These are phyloP conservation scores for Drosophila nikananu DNA, from an alignment of 1,140 invertebrate genomes.

Conservation along the genomic window DNA sequence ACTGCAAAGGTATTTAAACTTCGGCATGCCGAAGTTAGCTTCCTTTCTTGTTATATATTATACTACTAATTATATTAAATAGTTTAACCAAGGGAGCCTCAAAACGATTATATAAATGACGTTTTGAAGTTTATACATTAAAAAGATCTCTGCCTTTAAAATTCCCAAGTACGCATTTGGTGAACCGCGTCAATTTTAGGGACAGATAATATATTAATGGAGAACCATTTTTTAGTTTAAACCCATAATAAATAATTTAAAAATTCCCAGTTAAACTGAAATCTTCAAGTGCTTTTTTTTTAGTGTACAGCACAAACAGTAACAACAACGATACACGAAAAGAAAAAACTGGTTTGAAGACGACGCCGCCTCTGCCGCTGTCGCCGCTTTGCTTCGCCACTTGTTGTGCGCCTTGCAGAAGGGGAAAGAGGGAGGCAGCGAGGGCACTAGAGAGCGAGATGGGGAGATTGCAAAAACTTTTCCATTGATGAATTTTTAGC, in stretches of 20 bases:
- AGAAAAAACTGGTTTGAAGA: slow-evolving; percentile 75
- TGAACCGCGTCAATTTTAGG: no score
- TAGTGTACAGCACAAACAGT: slow-evolving; percentile 20
- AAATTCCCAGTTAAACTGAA: neutral
- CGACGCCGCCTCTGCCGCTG: slow-evolving; percentile 38
- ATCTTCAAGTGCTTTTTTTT: neutral
- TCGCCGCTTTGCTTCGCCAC: slow-evolving; percentile 46
- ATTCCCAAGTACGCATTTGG: neutral
- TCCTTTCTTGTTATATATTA: no score
- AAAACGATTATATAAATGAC: neutral
- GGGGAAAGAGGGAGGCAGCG: slow-evolving; percentile 22
- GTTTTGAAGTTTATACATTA: neutral
- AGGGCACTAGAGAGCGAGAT: slow-evolving; percentile 44
- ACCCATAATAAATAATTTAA: neutral
- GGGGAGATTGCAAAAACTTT: slow-evolving; percentile 74
- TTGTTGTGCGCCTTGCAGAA: slow-evolving; percentile 37
- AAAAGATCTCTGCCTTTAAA: neutral
- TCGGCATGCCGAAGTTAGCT: no score
- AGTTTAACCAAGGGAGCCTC: neutral
- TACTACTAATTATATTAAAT: no score
- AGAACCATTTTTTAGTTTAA: neutral
- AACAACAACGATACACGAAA: slow-evolving; percentile 42
- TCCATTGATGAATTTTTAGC: slow-evolving; percentile 77
- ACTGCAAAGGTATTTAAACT: no score
- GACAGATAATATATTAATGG: neutral